Evolutionary conservation across 1,140 invertebrate genomes (phyloP).

Genomic region (Stegodyphus dumicola): DNA sequence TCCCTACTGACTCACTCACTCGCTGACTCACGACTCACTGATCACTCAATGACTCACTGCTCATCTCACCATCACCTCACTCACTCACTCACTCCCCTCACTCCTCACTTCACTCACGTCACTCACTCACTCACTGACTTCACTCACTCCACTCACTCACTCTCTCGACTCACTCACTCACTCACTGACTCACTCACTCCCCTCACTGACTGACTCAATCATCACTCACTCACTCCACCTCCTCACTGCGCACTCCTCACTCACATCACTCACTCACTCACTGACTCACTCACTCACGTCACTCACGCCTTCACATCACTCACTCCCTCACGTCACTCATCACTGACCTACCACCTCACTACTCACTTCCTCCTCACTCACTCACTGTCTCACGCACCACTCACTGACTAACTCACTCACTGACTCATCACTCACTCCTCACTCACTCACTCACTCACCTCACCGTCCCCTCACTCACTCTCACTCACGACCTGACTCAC

Average conservation of each 20-base stretch:
- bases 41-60: slow-evolving; percentile 12
- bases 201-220: slow-evolving; percentile 28
- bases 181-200: slow-evolving; percentile 42
- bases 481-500: no score
- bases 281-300: no score
- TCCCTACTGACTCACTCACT: slow-evolving; percentile 19
- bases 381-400: no score
- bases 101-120: background rate
- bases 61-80: slow-evolving; percentile 13
- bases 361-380: no score
- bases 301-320: no score
- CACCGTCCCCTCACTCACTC: background rate
- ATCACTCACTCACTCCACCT: slow-evolving; percentile 31
- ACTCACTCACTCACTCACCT: no score
- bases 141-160: slow-evolving; percentile 13
- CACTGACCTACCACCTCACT: no score
- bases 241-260: slow-evolving; percentile 15
- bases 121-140: slow-evolving; percentile 12
- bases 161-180: background rate
- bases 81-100: slow-evolving; percentile 25
- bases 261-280: background rate
- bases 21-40: background rate
- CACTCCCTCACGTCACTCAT: slow-evolving; percentile 12
- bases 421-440: no score
- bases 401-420: no score